A percentile compares a stretch with the other conserved stretches of the same genome.
phyloP scores from a whole-genome alignment of 1,140 invertebrate genomes.

The Macrostomum lignano region DNA sequence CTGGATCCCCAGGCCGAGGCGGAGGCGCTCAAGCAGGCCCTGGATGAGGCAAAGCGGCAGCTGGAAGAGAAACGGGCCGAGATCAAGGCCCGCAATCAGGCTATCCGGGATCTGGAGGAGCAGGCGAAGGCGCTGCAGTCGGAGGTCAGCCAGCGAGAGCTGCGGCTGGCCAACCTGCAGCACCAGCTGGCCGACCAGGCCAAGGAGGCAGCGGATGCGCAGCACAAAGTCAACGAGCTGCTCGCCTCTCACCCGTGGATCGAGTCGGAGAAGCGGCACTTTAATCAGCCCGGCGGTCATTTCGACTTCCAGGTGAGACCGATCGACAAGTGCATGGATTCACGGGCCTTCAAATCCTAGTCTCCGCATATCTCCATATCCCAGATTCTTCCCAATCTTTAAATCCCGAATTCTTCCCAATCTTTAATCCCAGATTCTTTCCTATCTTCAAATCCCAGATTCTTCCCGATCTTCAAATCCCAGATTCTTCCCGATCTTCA shows the following conservation, averaged over 20 bases:
- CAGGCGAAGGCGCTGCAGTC: conserved; percentile 42
- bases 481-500: too few relatives aligned
- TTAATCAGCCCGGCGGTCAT: conserved; percentile 33
- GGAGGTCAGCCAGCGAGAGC: conserved; percentile 10
- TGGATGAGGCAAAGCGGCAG: conserved; percentile 30
- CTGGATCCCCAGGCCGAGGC: conserved; percentile 31
- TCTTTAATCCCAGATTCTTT: too few relatives aligned
- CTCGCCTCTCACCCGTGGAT: conserved; percentile 40
- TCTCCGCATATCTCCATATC: too few relatives aligned
- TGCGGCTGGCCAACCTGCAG: neutral
- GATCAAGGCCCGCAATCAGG: conserved; percentile 43
- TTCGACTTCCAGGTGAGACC: conserved; percentile 30
- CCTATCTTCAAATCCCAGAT: too few relatives aligned
- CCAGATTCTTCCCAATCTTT: too few relatives aligned
- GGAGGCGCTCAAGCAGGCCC: conserved; percentile 9
- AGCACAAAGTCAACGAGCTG: conserved; percentile 15
- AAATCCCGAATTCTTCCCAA: too few relatives aligned
- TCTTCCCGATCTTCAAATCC: too few relatives aligned
- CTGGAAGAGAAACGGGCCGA: conserved; percentile 45
- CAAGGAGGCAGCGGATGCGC: neutral
- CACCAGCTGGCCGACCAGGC: neutral
- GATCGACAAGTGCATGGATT: too few relatives aligned
- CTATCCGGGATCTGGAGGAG: conserved; percentile 36
- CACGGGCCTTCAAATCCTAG: too few relatives aligned
- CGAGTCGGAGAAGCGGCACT: conserved; percentile 38